phyloP scores from a whole-genome alignment of 1,140 invertebrate species.

The Cydia amplana region DNA sequence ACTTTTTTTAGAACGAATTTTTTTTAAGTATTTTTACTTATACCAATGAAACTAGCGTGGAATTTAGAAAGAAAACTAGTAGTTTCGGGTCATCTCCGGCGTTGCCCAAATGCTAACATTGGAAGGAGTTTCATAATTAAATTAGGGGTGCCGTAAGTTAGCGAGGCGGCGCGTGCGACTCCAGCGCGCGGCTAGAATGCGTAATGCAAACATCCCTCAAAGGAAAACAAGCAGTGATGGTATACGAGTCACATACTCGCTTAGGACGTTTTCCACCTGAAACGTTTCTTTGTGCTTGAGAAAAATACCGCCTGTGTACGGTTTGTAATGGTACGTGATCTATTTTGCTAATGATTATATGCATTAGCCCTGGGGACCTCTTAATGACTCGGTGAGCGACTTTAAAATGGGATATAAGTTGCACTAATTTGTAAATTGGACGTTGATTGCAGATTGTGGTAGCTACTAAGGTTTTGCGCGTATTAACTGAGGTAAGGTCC shows the following conservation, averaged over 20 bases:
- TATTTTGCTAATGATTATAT: conserved; percentile 38
- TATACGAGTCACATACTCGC: background rate
- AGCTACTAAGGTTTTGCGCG: too few relatives aligned
- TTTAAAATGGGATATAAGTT: conserved; percentile 24
- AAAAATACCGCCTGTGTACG: conserved; percentile 41
- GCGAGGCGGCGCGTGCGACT: conserved; percentile 40
- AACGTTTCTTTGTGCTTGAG: conserved; percentile 28
- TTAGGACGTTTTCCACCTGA: background rate
- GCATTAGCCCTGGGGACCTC: conserved; percentile 19
- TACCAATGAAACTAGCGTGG: background rate
- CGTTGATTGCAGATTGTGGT: background rate
- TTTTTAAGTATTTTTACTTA: background rate
- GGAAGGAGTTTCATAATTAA: conserved; percentile 53
- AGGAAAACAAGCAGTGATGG: background rate
- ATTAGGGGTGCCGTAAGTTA: conserved; percentile 51
- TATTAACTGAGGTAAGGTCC: too few relatives aligned
- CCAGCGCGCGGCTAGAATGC: conserved; percentile 52
- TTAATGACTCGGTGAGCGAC: conserved; percentile 19
- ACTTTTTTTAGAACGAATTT: background rate
- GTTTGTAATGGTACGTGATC: conserved; percentile 43
- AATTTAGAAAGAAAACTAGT: conserved; percentile 12
- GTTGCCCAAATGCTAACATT: conserved; percentile 37
- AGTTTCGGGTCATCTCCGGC: conserved; percentile 5
- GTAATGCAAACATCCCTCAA: conserved; percentile 39
- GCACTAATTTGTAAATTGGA: conserved; percentile 21